Percentiles rank a stretch among this genome's conserved stretches.
Conservation (phyloP, 1,140 invertebrate genomes). For the Rhyacophila brunnea region DNA sequence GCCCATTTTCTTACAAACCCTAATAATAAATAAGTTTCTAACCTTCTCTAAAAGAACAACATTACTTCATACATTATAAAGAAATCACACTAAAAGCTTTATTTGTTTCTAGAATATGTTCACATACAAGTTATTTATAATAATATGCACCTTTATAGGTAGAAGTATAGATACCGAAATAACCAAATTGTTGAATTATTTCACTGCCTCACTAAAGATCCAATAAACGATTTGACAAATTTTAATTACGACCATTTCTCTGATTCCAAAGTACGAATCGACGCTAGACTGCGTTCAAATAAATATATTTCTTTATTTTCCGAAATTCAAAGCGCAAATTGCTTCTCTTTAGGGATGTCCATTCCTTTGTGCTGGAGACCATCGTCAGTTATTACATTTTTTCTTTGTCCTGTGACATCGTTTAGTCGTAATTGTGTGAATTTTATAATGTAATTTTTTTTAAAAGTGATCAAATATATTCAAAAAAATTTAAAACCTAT, state of each 20-base stretch:
- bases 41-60: too few relatives aligned
- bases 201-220: not conserved
- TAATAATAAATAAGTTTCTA: too few relatives aligned
- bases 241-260: slow-evolving; percentile 6
- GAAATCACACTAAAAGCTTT: too few relatives aligned
- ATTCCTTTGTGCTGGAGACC: not conserved
- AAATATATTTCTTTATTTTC: slow-evolving; percentile 12
- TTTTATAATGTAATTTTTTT: too few relatives aligned
- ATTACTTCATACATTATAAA: too few relatives aligned
- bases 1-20: too few relatives aligned
- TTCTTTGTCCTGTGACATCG: not conserved
- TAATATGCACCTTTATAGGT: too few relatives aligned
- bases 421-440: not conserved
- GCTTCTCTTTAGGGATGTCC: slow-evolving; percentile 6
- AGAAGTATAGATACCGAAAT: too few relatives aligned
- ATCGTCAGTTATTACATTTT: not conserved
- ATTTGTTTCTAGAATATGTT: too few relatives aligned
- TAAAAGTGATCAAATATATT: not conserved
- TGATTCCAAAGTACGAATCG: not conserved
- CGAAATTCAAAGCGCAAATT: slow-evolving; percentile 18
- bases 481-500: too few relatives aligned
- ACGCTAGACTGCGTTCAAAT: not conserved
- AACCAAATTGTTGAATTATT: too few relatives aligned
- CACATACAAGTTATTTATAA: too few relatives aligned
- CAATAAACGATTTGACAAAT: slow-evolving; percentile 13